Base-by-base conservation (phyloP, 2,113 vertebrate genomes). In the Lamprotornis superbus region DNA sequence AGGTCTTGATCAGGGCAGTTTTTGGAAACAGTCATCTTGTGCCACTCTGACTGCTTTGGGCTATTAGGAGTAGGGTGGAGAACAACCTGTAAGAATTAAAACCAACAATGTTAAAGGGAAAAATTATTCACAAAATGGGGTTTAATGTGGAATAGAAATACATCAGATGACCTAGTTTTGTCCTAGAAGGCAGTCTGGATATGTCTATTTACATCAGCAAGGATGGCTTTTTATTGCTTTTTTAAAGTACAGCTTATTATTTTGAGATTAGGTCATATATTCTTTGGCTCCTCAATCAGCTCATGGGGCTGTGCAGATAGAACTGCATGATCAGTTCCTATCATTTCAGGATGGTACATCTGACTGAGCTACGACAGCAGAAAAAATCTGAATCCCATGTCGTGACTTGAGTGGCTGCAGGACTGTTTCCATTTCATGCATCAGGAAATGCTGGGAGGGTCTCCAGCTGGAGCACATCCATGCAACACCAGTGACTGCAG, bases 11-110 rank as follows among this genome's bases (percentile, higher is more conserved):
- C 99, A 0, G 98, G 97, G 87, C 99, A 99, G 87, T 99, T 99
- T 98, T 99, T 99, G 64, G 99, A 99, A 93, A 99, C 98, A 1
- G 98, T 96, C 99, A 99, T 99, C 98, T 99, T 99, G 95, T 99
- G 99, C 93, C 98, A 98, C 89, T 99, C 99, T 8, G 98, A 99
- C 96, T 99, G 99, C 95, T 99, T 99, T 80, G 99, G 99, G 94
- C 99, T 99, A 73, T 99, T 99, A 3, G 99, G 99, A 42, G 99
- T 99, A 6, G 99, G 99, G 82, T 99, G 99, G 56, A 99, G 98
- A 73, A 99, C 99, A 61, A 99, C 99, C 99, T 99, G 97, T 44
- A 85, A 91, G 42, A 7, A 17, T 69, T n/a, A 83, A 97, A 97
- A 52, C 16, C 21, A 88, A n/a, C 18, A 81, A 44, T 2, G 31